Evolutionary conservation across 2,113 vertebrate species (phyloP).

Genomic region (Ceratotherium simum): DNA sequence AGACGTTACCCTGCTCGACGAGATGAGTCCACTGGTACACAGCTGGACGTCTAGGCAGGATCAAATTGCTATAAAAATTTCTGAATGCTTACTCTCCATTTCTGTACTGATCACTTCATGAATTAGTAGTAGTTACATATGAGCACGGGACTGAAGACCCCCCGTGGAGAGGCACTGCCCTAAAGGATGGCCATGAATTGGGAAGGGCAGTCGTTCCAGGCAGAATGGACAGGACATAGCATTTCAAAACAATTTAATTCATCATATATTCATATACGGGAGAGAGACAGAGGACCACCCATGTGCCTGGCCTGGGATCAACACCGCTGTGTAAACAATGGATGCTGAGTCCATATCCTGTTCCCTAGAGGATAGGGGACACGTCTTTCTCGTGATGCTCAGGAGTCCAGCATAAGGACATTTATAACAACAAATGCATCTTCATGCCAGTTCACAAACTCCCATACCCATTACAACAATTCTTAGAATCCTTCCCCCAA

Average conservation of each 20-base stretch:
- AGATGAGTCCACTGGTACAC: too few relatives aligned
- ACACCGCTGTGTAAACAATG: background rate
- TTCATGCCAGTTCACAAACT: too few relatives aligned
- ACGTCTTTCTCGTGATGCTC: background rate
- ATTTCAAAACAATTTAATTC: rapidly evolving
- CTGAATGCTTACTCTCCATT: background rate
- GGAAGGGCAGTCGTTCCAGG: too few relatives aligned
- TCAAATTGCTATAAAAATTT: background rate
- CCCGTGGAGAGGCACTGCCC: rapidly evolving
- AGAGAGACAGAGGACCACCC: background rate
- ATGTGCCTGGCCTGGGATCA: background rate
- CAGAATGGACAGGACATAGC: background rate
- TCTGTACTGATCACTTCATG: background rate
- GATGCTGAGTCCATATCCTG: rapidly evolving
- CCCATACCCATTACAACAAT: too few relatives aligned
- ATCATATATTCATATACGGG: background rate
- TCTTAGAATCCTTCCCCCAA: background rate
- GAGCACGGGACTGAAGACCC: too few relatives aligned
- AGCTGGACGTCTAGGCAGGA: too few relatives aligned
- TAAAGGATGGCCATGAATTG: background rate
- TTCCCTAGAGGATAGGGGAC: background rate
- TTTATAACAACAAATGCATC: background rate
- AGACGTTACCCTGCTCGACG: rapidly evolving
- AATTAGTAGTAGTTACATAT: background rate
- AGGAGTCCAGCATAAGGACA: too few relatives aligned